Base-by-base conservation (phyloP, 2,888 invertebrate species). In the Bellardia pandia region DNA sequence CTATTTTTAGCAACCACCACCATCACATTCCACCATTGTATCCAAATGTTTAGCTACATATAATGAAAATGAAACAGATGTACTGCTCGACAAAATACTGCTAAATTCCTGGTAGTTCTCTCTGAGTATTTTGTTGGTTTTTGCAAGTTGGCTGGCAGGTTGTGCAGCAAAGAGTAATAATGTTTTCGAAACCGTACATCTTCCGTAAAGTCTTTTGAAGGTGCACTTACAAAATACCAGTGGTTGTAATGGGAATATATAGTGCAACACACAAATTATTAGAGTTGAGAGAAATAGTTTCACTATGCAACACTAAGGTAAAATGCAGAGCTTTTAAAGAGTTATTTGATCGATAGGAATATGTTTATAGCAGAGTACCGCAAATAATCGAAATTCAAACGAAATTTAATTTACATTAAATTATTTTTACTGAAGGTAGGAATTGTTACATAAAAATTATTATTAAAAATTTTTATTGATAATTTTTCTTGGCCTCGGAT, bases 171-270 rank as follows among this genome's bases (percentile, higher is more conserved):
- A 66, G 13, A 77, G 42, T 66, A 77, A 30, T 58, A 81, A 64
- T 66, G 76, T 66, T 58, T 72, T 58, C 51, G 6, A 66, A 76
- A 23, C 33, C 71, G 16, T 68, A 72, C 77, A 75, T 68, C 62
- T 78, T 77, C 60, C 68, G 16, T 58, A 42, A n/a, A 74, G 62
- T 80, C 42, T 58, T 81, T 81, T 74, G 8, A 82, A 74, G 68
- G 45, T 69, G 58, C 75, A 75, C 69, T 78, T 79, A 45, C n/a
- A 69, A 37, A 72, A 83, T 45, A n/a, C 75, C 60, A 16, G 51
- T 45, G 79, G 64, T 72, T 66, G n/a, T 48, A 30, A 51, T 30
- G 53, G 4, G 16, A 33, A 48, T 16, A 11, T 64, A 48, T 11
- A 64, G 30, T 75, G n/a, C 13, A 30, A 40, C 4, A 64, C 53